A percentile compares a stretch with the other conserved stretches of the same genome.
phyloP scores from a whole-genome alignment of 2,113 vertebrate genomes.

The Tympanuchus pallidicinctus region DNA sequence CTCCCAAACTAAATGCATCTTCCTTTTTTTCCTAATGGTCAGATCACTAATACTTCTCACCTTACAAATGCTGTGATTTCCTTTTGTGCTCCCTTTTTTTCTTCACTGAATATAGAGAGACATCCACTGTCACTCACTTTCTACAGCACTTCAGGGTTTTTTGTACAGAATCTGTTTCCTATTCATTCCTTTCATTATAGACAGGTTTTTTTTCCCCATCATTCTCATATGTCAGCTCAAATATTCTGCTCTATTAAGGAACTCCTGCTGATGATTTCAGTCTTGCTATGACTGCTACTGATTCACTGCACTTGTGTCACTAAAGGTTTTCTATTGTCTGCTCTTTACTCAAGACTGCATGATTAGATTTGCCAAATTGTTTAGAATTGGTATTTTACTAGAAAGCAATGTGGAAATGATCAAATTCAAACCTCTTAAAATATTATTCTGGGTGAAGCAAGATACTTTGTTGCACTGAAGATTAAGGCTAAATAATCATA shows the following conservation, averaged over 20 bases:
- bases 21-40: not conserved
- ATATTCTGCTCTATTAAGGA: not conserved
- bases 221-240: not conserved
- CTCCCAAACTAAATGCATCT: not conserved
- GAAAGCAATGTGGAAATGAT: not conserved
- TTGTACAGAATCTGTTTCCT: not conserved
- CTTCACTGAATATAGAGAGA: not conserved
- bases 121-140: not conserved
- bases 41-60: not conserved
- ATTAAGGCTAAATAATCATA: not conserved
- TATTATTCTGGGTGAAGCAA: not conserved
- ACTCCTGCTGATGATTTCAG: not conserved
- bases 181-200: not conserved
- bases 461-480: not conserved
- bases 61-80: not conserved
- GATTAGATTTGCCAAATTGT: not conserved
- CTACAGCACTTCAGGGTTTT: accelerated
- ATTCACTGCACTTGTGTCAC: not conserved
- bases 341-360: not conserved
- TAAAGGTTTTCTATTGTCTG: not conserved
- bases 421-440: not conserved
- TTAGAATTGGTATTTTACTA: not conserved
- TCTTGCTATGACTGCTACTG: not conserved
- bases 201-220: not conserved
- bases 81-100: not conserved